Evolutionary conservation across 1,140 invertebrate species (phyloP).

Genomic region (Diorhabda sublineata): DNA sequence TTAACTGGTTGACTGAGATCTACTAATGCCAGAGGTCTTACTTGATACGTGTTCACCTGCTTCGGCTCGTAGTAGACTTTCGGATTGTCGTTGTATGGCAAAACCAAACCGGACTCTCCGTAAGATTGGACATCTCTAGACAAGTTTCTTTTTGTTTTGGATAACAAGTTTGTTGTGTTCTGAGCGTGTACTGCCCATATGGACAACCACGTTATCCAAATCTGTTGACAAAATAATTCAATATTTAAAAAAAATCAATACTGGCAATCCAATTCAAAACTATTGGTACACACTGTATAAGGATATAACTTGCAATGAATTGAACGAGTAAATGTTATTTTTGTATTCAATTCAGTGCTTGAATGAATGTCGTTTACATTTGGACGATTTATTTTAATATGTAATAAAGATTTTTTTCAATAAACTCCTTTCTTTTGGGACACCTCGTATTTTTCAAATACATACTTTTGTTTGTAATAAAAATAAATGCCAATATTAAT

Average conservation of each 20-base stretch:
- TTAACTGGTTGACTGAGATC: conserved; percentile 7
- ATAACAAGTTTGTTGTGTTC: background rate
- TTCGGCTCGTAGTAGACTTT: conserved; percentile 1
- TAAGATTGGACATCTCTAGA: conserved; percentile 7
- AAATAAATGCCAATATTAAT: no score
- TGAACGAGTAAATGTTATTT: no score
- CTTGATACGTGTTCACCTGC: background rate
- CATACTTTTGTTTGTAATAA: no score
- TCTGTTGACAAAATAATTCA: conserved; percentile 5
- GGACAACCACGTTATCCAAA: background rate
- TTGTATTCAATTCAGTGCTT: no score
- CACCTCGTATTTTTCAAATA: no score
- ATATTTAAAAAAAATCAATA: background rate
- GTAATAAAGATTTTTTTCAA: no score
- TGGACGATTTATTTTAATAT: no score
- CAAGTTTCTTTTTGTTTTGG: conserved; percentile 11
- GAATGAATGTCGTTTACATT: no score
- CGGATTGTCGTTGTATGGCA: background rate
- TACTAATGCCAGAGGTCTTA: background rate
- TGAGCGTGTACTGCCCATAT: conserved; percentile 1
- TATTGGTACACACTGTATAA: no score
- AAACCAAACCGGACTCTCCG: conserved; percentile 5
- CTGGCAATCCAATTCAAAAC: background rate
- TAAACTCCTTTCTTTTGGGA: no score
- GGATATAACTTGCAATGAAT: no score